A percentile compares a stretch with the other conserved stretches of the same genome.
Evolutionary conservation across 2,113 vertebrate genomes (phyloP).

Genomic region (Nerophis lumbriciformis): DNA sequence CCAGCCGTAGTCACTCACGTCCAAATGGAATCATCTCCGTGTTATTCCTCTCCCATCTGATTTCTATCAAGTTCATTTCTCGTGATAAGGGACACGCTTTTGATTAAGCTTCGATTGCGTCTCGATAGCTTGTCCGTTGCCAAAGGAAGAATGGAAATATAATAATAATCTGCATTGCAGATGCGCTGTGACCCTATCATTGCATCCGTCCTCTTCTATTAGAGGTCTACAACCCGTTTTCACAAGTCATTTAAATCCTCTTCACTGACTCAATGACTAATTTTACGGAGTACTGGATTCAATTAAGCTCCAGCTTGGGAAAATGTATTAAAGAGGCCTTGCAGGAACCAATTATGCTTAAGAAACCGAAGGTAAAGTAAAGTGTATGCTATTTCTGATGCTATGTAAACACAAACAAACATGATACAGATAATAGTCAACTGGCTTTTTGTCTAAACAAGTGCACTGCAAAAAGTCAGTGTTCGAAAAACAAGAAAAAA

Average conservation of each 20-base stretch:
- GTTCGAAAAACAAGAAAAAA: too few species aligned
- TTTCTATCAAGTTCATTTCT: conserved; percentile 40
- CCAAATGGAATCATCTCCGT: conserved; percentile 29
- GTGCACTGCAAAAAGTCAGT: too few species aligned
- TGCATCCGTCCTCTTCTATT: conserved; percentile 40
- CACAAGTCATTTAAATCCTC: conserved; percentile 37
- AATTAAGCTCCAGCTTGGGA: conserved; percentile 35
- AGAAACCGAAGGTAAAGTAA: background rate
- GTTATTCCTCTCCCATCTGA: conserved; percentile 45
- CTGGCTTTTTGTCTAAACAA: too few species aligned
- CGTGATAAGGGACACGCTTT: conserved; percentile 43
- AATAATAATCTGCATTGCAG: conserved; percentile 38
- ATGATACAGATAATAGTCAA: too few species aligned
- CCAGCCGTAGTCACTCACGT: conserved; percentile 17
- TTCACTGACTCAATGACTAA: conserved; percentile 28
- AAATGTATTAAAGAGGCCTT: conserved; percentile 17
- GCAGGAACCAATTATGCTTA: background rate
- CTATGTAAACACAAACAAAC: background rate
- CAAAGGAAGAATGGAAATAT: conserved; percentile 32
- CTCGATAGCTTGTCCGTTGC: conserved; percentile 39
- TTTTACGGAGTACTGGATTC: conserved; percentile 23
- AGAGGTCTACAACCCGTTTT: conserved; percentile 41
- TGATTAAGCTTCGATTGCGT: conserved; percentile 39
- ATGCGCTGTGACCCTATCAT: conserved; percentile 27
- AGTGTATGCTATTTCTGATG: background rate